Evolutionary conservation across 2,888 invertebrate species (phyloP), one percentile per base, ranked within the genome.

Genomic region (Oscheius myriophilus): DNA sequence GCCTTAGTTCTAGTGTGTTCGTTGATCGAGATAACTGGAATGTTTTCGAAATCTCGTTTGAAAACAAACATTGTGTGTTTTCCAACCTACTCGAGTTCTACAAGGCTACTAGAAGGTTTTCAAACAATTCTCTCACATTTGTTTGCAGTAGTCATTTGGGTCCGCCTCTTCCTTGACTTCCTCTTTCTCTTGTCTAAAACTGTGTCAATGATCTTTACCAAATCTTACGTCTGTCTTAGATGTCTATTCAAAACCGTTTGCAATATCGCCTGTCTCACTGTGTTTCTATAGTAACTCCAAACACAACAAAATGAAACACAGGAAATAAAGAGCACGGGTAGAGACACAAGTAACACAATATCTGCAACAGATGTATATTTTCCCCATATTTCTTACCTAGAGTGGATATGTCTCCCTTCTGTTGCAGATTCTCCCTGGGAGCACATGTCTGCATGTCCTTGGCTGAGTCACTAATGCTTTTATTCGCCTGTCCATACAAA

Each of bases 231-330:
- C 33, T 33, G 33, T 33, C 9, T 33, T 33, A 33, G 49, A 46
- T 46, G 61, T 14, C n/a, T 25, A 21, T 61, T 61, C 16, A 61
- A 14, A n/a, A 61, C 49, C 2, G 61, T 49, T 16, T 49, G 46
- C 1, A 45, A 21, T 18, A 61, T 61, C 23, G 49, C 25, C 33
- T 61, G 18, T 18, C 61, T 25, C 18, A 61, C 61, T 16, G 46
- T 49, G 11, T 61, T 61, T 23, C 61, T 45, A 26, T 61, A 61
- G 18, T 49, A 49, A 26, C 61, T 46, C 61, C 61, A 61, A 0
- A 61, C 61, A n/a, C 61, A 61, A 39, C 49, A 61, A 18, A 21
- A 61, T 0, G 61, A 46, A 9, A 61, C 25, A 7, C n/a, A 18
- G 21, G 26, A 49, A 7, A 61, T 61, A 2, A 61, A 11, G 0